Evolutionary conservation across 2,113 vertebrate species (phyloP).

Genomic region (Corythornis madagascariensis): DNA sequence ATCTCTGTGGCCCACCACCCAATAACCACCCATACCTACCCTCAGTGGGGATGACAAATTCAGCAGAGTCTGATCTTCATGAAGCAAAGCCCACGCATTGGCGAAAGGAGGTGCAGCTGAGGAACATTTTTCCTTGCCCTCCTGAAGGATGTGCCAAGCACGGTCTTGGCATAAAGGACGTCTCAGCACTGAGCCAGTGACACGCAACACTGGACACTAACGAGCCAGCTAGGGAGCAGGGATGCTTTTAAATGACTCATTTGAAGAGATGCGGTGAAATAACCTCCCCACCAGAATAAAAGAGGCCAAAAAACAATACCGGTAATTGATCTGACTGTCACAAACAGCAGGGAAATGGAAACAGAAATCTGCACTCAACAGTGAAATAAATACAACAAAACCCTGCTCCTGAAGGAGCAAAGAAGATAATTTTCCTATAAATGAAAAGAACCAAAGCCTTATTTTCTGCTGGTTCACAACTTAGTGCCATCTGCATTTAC

Average conservation of each 20-base stretch:
- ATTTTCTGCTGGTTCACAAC: too few species aligned
- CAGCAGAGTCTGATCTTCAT: neutral
- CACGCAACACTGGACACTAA: neutral
- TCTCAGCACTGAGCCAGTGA: neutral
- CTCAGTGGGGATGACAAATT: fast-evolving
- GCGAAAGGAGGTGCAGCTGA: neutral
- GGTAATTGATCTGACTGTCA: neutral
- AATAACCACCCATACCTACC: neutral
- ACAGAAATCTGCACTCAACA: neutral
- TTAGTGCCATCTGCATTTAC: too few species aligned
- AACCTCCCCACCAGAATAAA: neutral
- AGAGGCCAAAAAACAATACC: neutral
- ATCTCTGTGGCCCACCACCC: neutral
- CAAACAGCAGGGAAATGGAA: neutral
- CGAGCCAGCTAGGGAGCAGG: neutral
- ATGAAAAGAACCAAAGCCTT: too few species aligned
- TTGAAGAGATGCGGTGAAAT: neutral
- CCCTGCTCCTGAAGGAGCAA: neutral
- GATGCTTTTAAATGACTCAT: slow-evolving; percentile 14
- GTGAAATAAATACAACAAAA: neutral
- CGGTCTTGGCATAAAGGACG: neutral
- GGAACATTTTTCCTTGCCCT: neutral
- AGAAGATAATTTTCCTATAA: too few species aligned
- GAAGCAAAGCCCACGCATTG: neutral
- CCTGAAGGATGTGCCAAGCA: neutral